A percentile compares a stretch with the other conserved stretches of the same genome.
Evolutionary conservation across 2,888 invertebrate genomes (phyloP).

Genomic region (Lagria hirta): DNA sequence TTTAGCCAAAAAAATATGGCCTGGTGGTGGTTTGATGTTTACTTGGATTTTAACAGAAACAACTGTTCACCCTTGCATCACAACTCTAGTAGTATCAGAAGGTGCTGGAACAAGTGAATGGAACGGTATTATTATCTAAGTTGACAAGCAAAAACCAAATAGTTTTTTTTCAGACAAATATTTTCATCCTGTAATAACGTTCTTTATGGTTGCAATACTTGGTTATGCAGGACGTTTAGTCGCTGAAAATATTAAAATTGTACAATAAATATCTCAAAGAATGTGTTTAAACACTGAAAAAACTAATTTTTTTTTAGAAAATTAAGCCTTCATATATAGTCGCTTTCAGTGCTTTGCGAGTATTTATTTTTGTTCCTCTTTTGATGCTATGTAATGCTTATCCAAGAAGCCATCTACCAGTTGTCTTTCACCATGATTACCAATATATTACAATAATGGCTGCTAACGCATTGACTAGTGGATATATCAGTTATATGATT

Average conservation of each 20-base stretch:
- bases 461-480: conserved; percentile 78
- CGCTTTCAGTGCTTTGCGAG: conserved; percentile 58
- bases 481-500: conserved; percentile 58
- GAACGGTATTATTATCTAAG: conserved; percentile 4
- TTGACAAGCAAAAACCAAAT: background rate
- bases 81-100: conserved; percentile 13
- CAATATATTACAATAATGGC: conserved; percentile 75
- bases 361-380: conserved; percentile 74
- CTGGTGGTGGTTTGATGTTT: conserved; percentile 5
- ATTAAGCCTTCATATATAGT: conserved; percentile 42
- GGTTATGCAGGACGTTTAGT: conserved; percentile 7
- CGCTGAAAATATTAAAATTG: conserved; percentile 5
- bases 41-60: background rate
- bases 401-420: conserved; percentile 72
- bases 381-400: conserved; percentile 83
- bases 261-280: conserved; percentile 5
- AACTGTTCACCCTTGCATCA: background rate
- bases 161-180: conserved; percentile 8
- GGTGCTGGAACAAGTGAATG: conserved; percentile 9
- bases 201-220: conserved; percentile 1
- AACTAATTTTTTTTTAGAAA: conserved; percentile 4
- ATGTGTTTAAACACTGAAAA: background rate
- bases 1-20: conserved; percentile 12
- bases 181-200: conserved; percentile 9
- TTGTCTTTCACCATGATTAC: conserved; percentile 73